These are phyloP conservation scores for Xiphydria camelus DNA, from an alignment of 2,888 invertebrate species.

Conservation along the genomic window DNA sequence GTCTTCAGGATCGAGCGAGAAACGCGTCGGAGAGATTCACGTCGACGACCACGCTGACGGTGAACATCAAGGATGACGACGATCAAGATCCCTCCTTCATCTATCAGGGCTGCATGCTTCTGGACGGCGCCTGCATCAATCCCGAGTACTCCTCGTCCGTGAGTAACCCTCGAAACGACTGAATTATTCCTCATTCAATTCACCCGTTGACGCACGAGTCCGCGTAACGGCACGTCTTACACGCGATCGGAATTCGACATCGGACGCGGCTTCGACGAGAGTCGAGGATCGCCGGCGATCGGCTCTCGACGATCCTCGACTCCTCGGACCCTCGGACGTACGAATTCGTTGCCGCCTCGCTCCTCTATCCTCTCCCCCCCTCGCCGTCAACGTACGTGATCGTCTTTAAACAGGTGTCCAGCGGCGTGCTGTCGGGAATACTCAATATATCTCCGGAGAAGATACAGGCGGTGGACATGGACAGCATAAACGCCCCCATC, in stretches of 20 bases:
- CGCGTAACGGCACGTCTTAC: no score
- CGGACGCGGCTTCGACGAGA: not conserved
- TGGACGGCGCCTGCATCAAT: constrained; percentile 84
- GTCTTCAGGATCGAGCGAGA: constrained; percentile 78
- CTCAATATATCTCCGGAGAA: constrained; percentile 83
- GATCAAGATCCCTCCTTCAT: constrained; percentile 91
- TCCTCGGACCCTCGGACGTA: not conserved
- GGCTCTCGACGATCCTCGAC: not conserved
- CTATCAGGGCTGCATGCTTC: constrained; percentile 80
- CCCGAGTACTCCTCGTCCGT: constrained; percentile 85
- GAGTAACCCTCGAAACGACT: constrained; percentile 53
- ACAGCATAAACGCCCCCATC: constrained; percentile 82
- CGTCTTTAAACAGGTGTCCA: constrained; percentile 66
- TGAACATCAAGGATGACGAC: constrained; percentile 85
- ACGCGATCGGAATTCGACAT: no score
- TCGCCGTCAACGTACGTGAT: no score
- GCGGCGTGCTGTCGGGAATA: constrained; percentile 81
- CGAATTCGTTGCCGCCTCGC: not conserved
- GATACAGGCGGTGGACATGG: constrained; percentile 89
- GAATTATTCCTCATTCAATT: no score
- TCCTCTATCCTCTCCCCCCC: no score
- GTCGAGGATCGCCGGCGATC: no score
- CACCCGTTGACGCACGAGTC: no score
- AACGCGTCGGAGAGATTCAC: constrained; percentile 77
- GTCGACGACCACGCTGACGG: constrained; percentile 81